Base-by-base conservation (phyloP, 2,888 invertebrate genomes). In the Petrolisthes cinctipes region DNA sequence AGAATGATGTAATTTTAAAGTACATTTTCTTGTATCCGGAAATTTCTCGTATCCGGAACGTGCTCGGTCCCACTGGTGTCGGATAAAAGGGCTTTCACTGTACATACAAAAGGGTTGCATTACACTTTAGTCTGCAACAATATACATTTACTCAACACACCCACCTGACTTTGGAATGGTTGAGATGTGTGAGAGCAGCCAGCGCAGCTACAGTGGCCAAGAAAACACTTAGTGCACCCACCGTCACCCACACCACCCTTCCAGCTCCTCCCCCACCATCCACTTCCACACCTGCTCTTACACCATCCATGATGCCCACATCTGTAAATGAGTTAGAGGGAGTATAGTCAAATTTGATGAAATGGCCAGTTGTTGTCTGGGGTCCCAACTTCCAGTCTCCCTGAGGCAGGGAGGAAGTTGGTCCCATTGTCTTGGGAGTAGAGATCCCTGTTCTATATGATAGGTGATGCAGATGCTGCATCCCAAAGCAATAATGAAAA, bases 191-290 rank as follows among this genome's bases (percentile, higher is more conserved):
- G 56, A 85, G 71, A 17, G 82, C 82, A 9, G 89, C 89, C 14
- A 89, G 82, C 54, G 80, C 83, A 9, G 87, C 89, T 56, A 89
- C 89, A 51, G 79, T 75, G 17, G 82, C 56, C 61, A 89, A 81
- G 89, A 89, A 89, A 57, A 86, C 78, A 9, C 79, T 85, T 66
- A 89, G 57, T 66, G 82, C 79, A n/a, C 83, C 83, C 6, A 89
- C 57, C 23, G 89, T 87, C 14, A 82, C 81, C 37, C 87, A 89
- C 85, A 89, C 89, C 61, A 87, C 87, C 17, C 79, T 79, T 17
- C 82, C 83, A 23, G 87, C 85, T 80, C 78, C 83, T n/a, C 56
- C 56, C 54, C 73, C 75, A 57, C 73, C 81, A 78, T 79, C 61
- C n/a, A 66, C 86, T 20, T 71, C 86, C 68, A 76, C 78, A 11